Base-by-base conservation (phyloP, 2,797 vertebrate genomes). In the Hypotaenidia philippensis region DNA sequence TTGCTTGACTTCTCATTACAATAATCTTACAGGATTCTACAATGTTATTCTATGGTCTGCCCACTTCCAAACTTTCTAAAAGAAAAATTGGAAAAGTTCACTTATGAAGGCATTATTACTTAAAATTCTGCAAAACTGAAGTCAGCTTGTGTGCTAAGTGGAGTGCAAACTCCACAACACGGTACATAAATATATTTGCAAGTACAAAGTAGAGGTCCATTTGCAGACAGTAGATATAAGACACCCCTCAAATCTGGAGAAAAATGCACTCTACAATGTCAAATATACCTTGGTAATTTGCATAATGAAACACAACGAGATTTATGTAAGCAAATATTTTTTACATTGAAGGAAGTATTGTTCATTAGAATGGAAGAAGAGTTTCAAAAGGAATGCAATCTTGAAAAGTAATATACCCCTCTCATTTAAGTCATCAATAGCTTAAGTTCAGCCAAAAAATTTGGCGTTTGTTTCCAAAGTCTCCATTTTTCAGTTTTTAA, bases 1-100 rank as follows among this genome's bases (percentile, higher is more conserved):
- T 41, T 56, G 59, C 29, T 93, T 88, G 83, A 91, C 87, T 94
- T 91, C 55, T 87, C 82, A 57, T 87, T 77, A 83, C 49, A 65
- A 57, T 16, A 63, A 57, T 55, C 7, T 22, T 79, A 34, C 3
- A 86, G 59, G 50, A 64, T 83, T 82, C 70, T 83, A 34, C 31
- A 65, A 38, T 29, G 31, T 19, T 44, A 63, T 44, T 27, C 38
- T 41, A 14, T 32, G 55, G 19, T 63, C 45, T 81, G 7, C 23
- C 45, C 23, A 71, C n/a, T 68, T 72, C 76, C 59, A 69, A 86
- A 84, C 26, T 47, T 85, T 56, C 32, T 49, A 38, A 71, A 74
- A 12, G 9, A 71, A 90, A 88, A 44, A 59, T 6, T 32, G 9
- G 38, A 79, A 34, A 87, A 59, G 27, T 40, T 93, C 11, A 63